phyloP scores from a whole-genome alignment of 1,140 invertebrate species.

The Bradynema listronoti region DNA sequence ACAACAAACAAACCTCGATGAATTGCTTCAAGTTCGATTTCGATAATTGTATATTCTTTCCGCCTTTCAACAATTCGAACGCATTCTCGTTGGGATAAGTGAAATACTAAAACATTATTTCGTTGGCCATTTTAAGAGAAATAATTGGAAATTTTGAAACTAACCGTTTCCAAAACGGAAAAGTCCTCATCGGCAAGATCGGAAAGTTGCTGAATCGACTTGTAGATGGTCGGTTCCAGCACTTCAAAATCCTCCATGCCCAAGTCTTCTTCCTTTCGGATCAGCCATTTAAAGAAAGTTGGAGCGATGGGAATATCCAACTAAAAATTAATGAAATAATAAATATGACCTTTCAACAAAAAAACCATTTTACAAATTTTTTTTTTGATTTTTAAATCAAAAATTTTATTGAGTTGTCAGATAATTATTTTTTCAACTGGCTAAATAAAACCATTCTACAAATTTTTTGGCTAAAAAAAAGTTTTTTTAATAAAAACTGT shows the following conservation, averaged over 20 bases:
- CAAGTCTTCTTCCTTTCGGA: slow-evolving; percentile 77
- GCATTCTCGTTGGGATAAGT: slow-evolving; percentile 83
- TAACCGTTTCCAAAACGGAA: slow-evolving; percentile 61
- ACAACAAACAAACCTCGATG: slow-evolving; percentile 66
- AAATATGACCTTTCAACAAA: too few species aligned
- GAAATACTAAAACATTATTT: slow-evolving; percentile 71
- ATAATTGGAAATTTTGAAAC: slow-evolving; percentile 68
- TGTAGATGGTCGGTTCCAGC: slow-evolving; percentile 78
- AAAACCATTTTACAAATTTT: too few species aligned
- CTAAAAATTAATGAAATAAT: slow-evolving; percentile 61
- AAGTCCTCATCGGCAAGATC: slow-evolving; percentile 31
- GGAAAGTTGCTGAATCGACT: slow-evolving; percentile 73
- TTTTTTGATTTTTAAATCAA: too few species aligned
- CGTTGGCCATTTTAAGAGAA: too few species aligned
- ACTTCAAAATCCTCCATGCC: slow-evolving; percentile 74
- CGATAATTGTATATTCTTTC: slow-evolving; percentile 77
- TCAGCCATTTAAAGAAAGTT: slow-evolving; percentile 90
- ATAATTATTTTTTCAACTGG: too few species aligned
- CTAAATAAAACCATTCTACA: too few species aligned
- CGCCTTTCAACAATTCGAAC: slow-evolving; percentile 85
- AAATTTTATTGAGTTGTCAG: too few species aligned
- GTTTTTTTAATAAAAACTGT: too few species aligned
- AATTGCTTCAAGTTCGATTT: slow-evolving; percentile 92
- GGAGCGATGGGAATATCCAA: slow-evolving; percentile 88
- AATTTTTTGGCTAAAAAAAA: too few species aligned